Percentiles rank a stretch among this genome's conserved stretches.
Conservation (phyloP, 2,797 vertebrate genomes). For the Tragelaphus eurycerus region DNA sequence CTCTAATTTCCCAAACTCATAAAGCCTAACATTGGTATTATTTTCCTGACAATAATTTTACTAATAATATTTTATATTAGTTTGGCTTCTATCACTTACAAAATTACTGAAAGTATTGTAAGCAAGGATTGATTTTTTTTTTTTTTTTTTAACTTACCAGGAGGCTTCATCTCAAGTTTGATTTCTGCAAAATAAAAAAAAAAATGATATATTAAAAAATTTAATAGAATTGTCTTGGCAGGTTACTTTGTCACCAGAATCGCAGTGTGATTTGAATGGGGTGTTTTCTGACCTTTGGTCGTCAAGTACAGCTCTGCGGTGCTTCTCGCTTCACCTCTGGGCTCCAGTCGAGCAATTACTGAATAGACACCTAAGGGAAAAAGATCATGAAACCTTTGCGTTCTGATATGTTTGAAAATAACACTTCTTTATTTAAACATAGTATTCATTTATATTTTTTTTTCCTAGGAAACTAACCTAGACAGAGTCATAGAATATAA, state of each 20-base stretch:
- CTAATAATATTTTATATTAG: not conserved
- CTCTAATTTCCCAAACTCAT: not conserved
- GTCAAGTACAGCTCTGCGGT: slow-evolving; percentile 97
- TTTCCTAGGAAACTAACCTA: not conserved
- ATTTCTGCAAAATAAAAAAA: slow-evolving; percentile 91
- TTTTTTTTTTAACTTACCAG: slow-evolving; percentile 86
- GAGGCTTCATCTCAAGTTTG: slow-evolving; percentile 92
- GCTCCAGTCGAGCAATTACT: slow-evolving; percentile 97
- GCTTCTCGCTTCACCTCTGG: slow-evolving; percentile 97
- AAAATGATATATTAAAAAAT: slow-evolving; percentile 57
- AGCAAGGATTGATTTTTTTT: not conserved
- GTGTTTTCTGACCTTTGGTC: slow-evolving; percentile 92
- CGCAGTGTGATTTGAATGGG: not conserved
- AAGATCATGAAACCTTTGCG: not conserved
- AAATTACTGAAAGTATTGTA: not conserved
- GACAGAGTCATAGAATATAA: not conserved
- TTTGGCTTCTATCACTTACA: slow-evolving; percentile 44
- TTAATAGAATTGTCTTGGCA: slow-evolving; percentile 11
- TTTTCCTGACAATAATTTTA: not conserved
- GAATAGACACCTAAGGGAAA: slow-evolving; percentile 93
- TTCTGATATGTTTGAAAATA: not conserved
- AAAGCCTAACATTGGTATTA: not conserved
- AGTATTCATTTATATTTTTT: not conserved
- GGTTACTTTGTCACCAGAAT: slow-evolving; percentile 11
- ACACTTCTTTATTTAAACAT: not conserved